phyloP scores from a whole-genome alignment of 2,113 vertebrate genomes.

The Harpagus bidentatus region DNA sequence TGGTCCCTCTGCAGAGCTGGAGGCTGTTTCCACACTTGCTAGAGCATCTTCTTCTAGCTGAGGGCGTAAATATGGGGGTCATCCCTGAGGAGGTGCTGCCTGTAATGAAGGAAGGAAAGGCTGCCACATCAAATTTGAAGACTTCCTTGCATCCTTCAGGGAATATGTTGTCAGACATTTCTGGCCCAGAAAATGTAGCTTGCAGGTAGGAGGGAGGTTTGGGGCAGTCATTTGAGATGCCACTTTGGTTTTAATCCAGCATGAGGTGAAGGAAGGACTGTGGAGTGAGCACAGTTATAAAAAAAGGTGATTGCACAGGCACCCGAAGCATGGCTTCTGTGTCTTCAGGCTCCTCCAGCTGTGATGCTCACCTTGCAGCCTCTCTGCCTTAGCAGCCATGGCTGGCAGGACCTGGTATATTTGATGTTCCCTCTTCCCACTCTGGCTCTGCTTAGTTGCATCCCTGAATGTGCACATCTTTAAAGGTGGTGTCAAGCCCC shows the following conservation, averaged over 20 bases:
- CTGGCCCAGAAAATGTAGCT: background rate
- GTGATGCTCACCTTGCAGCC: background rate
- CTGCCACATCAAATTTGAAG: background rate
- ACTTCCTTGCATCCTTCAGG: background rate
- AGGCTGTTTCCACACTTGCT: background rate
- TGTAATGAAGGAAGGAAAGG: background rate
- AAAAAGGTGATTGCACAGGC: background rate
- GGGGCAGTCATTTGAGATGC: background rate
- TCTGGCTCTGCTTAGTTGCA: background rate
- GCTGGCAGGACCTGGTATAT: background rate
- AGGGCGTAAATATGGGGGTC: background rate
- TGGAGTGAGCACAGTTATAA: background rate
- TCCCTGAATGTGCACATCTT: background rate
- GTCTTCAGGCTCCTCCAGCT: background rate
- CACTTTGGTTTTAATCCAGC: background rate
- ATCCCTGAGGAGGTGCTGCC: background rate
- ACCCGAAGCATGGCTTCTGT: background rate
- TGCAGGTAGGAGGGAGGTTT: background rate
- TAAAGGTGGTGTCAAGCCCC: background rate
- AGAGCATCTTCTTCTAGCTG: background rate
- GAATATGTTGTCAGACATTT: background rate
- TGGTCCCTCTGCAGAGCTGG: background rate
- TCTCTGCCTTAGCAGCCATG: background rate
- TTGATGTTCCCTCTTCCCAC: background rate
- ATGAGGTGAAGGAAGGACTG: fast-evolving